A percentile compares a stretch with the other conserved stretches of the same genome.
phyloP scores from a whole-genome alignment of 2,113 vertebrate genomes.

The Prolemur simus region DNA sequence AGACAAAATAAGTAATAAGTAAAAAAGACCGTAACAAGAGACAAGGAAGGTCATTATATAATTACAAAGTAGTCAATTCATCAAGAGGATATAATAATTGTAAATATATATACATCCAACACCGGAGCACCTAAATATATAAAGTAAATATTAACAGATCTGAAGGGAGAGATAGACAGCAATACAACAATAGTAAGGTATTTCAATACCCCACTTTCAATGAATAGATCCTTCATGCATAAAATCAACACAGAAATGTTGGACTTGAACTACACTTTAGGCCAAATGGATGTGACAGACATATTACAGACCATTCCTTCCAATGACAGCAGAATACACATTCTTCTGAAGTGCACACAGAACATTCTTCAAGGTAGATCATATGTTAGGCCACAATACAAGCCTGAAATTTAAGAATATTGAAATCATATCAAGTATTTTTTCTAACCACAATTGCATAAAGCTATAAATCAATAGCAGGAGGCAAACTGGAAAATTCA shows the following conservation, averaged over 20 bases:
- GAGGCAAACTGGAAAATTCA: slow-evolving; percentile 32
- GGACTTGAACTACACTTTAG: neutral
- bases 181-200: neutral
- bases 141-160: neutral
- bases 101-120: neutral
- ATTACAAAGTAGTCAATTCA: neutral
- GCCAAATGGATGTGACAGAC: slow-evolving; percentile 30
- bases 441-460: slow-evolving; percentile 48
- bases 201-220: neutral
- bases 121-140: neutral
- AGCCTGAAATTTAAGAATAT: slow-evolving; percentile 45
- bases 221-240: neutral
- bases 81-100: neutral
- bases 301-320: neutral
- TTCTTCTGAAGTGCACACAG: slow-evolving; percentile 8
- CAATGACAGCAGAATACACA: neutral
- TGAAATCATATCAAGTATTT: slow-evolving; percentile 47
- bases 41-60: neutral
- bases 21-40: neutral
- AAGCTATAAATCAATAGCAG: slow-evolving; percentile 45
- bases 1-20: neutral
- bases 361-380: slow-evolving; percentile 28
- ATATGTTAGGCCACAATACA: slow-evolving; percentile 32
- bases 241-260: neutral
- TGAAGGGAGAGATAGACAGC: neutral